A percentile compares a stretch with the other conserved stretches of the same genome.
Conservation (phyloP, 1,140 invertebrate genomes). For the Cyclina sinensis region DNA sequence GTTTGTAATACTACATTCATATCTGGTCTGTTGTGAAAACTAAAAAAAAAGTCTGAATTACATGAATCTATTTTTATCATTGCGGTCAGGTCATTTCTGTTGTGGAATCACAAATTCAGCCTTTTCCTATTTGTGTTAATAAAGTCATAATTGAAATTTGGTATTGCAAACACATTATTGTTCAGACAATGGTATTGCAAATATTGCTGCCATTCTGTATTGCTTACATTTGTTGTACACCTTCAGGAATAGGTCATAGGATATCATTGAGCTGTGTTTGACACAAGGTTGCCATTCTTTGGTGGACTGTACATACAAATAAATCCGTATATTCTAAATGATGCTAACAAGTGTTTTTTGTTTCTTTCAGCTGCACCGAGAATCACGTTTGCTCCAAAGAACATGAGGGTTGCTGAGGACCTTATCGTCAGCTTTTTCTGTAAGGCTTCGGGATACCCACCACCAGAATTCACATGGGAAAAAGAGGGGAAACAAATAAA, state of each 20-base stretch:
- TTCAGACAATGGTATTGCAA: neutral
- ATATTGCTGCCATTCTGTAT: neutral
- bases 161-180: neutral
- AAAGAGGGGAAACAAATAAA: slow-evolving; percentile 94
- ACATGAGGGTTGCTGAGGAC: slow-evolving; percentile 91
- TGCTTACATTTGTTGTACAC: neutral
- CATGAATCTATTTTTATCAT: too few species aligned
- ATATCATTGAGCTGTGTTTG: neutral
- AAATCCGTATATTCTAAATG: neutral
- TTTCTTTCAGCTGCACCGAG: slow-evolving; percentile 81
- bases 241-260: neutral
- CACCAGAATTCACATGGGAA: slow-evolving; percentile 95
- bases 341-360: slow-evolving; percentile 62
- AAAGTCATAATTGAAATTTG: too few species aligned
- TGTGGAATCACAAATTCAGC: too few species aligned
- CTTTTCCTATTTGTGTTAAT: too few species aligned
- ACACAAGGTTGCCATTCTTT: slow-evolving; percentile 45
- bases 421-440: slow-evolving; percentile 98
- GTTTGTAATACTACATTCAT: too few species aligned
- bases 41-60: too few species aligned
- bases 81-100: too few species aligned
- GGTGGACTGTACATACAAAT: neutral
- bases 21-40: too few species aligned
- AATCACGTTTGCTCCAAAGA: slow-evolving; percentile 81
- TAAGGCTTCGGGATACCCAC: slow-evolving; percentile 95